Base-by-base conservation (phyloP, 2,888 invertebrate genomes). In the Crocallis elinguaria region DNA sequence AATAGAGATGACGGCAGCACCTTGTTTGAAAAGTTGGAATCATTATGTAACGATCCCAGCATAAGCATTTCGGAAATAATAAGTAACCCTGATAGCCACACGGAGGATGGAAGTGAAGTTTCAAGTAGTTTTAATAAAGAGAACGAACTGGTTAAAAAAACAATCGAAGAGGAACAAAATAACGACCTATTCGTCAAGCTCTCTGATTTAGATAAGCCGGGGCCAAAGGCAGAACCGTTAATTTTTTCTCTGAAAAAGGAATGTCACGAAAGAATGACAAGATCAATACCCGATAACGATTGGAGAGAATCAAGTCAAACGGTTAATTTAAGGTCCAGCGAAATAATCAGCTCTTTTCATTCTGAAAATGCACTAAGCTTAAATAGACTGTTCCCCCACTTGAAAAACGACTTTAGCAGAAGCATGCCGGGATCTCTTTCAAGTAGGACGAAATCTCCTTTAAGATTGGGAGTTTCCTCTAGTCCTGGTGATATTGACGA, bases 161-260 rank as follows among this genome's bases (percentile, higher is more conserved):
- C 35, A 8, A 57, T 73, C 16, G 62, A 66, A 33, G 76, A 79
- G 61, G 79, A 82, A 53, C 16, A 71, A 1, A 38, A 52, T 27
- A 51, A 67, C 9, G 85, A 86, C 61, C 85, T 88, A 46, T 95
- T 95, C 74, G 96, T 97, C 0, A 94, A 94, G 71, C 86, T 97
- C 5, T 96, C 96, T 0, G 96, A 97, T 76, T 91, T 97, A 78
- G 96, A 96, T 75, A 95, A 95, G 68, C 79, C 79, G 23, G 52
- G 60, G 21, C 16, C 43, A 23, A 94, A 94, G 67, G 78, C 79
- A 12, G 60, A 67, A 2, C 57, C 72, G 6, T 39, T 66, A 2
- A 57, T 60, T 3, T 63, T 60, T 61, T 57, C 75, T 62, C 61
- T 82, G 60, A 60, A 77, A 65, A 72, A 70, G 52, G 55, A 66